phyloP scores from a whole-genome alignment of 2,888 invertebrate genomes.

The Siphlonurus alternatus region DNA sequence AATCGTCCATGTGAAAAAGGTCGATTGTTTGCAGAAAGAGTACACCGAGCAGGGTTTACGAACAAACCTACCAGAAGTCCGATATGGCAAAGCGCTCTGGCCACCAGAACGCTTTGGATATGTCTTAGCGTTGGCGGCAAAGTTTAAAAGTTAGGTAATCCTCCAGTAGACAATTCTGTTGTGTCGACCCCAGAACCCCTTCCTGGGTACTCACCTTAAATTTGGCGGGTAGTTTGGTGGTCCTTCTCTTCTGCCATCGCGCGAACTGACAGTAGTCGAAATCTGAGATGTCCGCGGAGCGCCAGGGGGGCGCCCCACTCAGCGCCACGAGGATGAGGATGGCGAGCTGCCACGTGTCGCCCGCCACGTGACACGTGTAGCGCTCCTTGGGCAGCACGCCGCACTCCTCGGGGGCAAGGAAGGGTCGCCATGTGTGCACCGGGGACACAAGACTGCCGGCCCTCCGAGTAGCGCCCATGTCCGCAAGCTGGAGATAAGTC shows the following conservation, averaged over 20 bases:
- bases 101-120: no score
- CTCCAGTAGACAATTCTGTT: no score
- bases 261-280: conserved; percentile 44
- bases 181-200: no score
- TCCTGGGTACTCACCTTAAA: not conserved
- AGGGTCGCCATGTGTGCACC: conserved; percentile 37
- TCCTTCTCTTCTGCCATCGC: conserved; percentile 44
- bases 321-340: conserved; percentile 49
- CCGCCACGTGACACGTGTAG: conserved; percentile 45
- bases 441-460: conserved; percentile 39
- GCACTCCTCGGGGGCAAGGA: conserved; percentile 37
- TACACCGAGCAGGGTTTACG: no score
- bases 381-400: conserved; percentile 41
- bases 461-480: conserved; percentile 50
- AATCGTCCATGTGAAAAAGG: no score
- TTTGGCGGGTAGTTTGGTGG: conserved; percentile 27
- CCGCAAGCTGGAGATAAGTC: conserved; percentile 33
- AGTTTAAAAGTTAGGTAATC: no score
- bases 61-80: no score
- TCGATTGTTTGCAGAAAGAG: no score
- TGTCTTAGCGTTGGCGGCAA: no score
- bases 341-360: conserved; percentile 64
- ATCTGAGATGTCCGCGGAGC: conserved; percentile 52
- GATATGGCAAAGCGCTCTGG: no score
- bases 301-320: conserved; percentile 49